Conservation (phyloP, 2,113 vertebrate genomes). For the Cinclus cinclus region DNA sequence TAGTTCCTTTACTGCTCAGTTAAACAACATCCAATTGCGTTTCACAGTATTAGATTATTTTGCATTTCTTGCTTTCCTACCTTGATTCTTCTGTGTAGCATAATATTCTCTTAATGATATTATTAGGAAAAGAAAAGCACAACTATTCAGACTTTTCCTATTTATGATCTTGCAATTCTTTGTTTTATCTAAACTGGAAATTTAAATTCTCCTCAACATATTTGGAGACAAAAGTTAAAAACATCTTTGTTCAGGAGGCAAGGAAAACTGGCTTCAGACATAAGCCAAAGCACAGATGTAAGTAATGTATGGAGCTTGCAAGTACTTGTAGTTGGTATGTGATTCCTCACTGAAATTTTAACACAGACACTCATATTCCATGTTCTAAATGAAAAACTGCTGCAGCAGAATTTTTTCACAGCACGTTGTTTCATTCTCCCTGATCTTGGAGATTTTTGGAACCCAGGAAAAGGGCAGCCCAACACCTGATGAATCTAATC, state of each 20-base stretch:
- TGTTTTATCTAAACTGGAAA: background rate
- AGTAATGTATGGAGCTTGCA: background rate
- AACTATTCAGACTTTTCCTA: background rate
- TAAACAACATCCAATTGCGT: conserved; percentile 4
- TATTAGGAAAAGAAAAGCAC: background rate
- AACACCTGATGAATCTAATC: background rate
- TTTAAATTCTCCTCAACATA: background rate
- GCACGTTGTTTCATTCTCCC: background rate
- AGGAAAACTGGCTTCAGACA: background rate
- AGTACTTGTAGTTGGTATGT: background rate
- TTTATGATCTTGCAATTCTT: background rate
- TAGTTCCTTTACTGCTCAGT: conserved; percentile 11
- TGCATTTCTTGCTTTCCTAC: background rate
- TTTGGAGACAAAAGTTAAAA: background rate
- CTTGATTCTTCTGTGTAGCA: background rate
- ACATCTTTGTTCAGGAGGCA: background rate
- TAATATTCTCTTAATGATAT: background rate
- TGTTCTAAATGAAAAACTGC: background rate
- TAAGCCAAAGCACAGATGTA: background rate
- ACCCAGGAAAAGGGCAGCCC: background rate
- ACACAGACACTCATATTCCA: background rate
- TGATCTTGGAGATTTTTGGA: background rate
- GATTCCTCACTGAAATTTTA: background rate
- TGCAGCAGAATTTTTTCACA: background rate
- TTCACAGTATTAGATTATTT: conserved; percentile 11